A percentile compares a stretch with the other conserved stretches of the same genome.
Evolutionary conservation across 2,888 invertebrate genomes (phyloP).

Genomic region (Copidosoma aretas): DNA sequence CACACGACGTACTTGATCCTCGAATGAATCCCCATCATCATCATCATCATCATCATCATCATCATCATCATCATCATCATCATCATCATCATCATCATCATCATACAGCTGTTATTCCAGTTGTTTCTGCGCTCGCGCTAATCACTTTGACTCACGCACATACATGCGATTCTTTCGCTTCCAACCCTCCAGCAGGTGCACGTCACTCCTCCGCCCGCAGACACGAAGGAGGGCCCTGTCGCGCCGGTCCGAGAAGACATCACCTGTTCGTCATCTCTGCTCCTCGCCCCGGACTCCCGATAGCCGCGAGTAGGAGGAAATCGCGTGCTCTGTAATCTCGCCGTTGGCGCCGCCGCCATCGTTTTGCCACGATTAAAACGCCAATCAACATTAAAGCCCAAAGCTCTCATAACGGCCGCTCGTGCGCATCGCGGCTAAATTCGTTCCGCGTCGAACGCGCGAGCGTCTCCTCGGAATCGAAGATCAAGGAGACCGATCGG

Average conservation of each 20-base stretch:
- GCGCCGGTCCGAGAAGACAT: slow-evolving; percentile 23
- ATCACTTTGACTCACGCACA: slow-evolving; percentile 22
- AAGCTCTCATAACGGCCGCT: neutral
- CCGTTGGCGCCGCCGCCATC: slow-evolving; percentile 11
- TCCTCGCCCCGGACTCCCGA: slow-evolving; percentile 2
- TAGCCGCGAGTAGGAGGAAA: slow-evolving; percentile 20
- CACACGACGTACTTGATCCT: no score
- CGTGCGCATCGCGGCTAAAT: no score
- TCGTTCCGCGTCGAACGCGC: no score
- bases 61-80: no score
- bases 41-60: no score
- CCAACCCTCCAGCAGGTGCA: no score
- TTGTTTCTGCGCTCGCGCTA: slow-evolving; percentile 10
- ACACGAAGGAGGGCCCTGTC: slow-evolving; percentile 24
- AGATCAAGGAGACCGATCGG: no score
- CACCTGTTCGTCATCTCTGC: slow-evolving; percentile 29
- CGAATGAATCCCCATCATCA: no score
- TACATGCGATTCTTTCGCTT: neutral
- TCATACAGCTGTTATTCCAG: no score
- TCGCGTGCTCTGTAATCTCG: slow-evolving; percentile 24
- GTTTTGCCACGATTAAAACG: slow-evolving; percentile 32
- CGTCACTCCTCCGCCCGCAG: neutral
- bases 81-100: no score
- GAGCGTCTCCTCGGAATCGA: no score
- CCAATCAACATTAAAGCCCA: slow-evolving; percentile 31